Conservation (phyloP, 2,888 invertebrate species). For the Physocephala rufipes region DNA sequence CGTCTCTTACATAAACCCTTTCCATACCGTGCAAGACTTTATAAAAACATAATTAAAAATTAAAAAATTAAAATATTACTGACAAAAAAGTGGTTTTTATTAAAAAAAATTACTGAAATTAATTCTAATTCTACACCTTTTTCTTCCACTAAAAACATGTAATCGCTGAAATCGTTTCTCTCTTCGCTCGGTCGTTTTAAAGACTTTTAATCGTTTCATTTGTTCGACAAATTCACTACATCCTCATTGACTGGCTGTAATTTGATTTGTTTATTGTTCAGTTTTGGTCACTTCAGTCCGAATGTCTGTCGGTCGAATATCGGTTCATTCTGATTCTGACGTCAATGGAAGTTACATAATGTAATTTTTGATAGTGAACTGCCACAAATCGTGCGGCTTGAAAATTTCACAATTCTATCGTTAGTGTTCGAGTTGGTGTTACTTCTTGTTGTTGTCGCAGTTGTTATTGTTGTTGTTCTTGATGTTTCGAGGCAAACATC, state of each 20-base stretch:
- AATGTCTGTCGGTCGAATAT: neutral
- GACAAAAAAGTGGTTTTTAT: too few relatives aligned
- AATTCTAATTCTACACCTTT: too few relatives aligned
- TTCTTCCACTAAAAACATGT: too few relatives aligned
- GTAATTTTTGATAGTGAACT: constrained; percentile 52
- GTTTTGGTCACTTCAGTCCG: neutral
- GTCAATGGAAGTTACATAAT: constrained; percentile 54
- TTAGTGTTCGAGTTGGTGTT: neutral
- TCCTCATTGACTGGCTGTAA: neutral
- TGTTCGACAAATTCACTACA: neutral
- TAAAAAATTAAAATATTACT: too few relatives aligned
- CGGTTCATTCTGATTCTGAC: neutral
- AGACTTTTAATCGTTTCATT: neutral
- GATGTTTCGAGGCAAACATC: constrained; percentile 10
- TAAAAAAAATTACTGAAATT: too few relatives aligned
- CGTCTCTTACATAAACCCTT: too few relatives aligned
- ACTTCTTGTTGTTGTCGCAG: neutral
- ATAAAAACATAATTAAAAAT: too few relatives aligned
- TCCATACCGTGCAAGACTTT: too few relatives aligned
- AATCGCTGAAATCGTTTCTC: too few relatives aligned
- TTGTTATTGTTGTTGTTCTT: neutral
- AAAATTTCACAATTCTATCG: constrained; percentile 44
- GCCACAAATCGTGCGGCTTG: constrained; percentile 45
- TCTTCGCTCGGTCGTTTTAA: too few relatives aligned
- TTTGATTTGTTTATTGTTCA: neutral